Evolutionary conservation across 64 coral and sea anemone genomes (phyloP).

Genomic region (Montipora foliosa): DNA sequence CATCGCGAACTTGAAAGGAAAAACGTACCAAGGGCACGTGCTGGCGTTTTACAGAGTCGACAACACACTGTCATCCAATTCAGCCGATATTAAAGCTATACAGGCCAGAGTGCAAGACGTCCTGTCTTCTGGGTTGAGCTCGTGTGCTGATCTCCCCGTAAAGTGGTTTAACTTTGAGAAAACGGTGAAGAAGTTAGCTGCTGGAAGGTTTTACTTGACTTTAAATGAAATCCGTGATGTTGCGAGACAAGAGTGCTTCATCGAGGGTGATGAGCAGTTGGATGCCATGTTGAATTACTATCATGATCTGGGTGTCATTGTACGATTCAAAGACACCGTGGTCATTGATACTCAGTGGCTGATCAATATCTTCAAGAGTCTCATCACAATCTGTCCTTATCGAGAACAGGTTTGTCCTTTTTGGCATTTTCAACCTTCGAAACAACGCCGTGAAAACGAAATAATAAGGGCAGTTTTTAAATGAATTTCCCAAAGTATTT

Average conservation of each 20-base stretch:
- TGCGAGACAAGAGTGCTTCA: conserved; percentile 58
- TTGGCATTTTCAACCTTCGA: too few species aligned
- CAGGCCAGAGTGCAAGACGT: not conserved
- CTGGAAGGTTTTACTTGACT: conserved; percentile 42
- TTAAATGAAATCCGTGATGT: conserved; percentile 34
- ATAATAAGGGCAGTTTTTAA: too few species aligned
- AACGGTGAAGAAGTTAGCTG: conserved; percentile 24
- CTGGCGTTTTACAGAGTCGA: conserved; percentile 22
- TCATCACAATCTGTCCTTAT: conserved; percentile 57
- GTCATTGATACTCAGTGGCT: conserved; percentile 76
- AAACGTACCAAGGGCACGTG: conserved; percentile 44
- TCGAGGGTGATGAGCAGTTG: conserved; percentile 57
- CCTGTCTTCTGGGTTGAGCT: conserved; percentile 20
- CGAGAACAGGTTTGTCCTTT: conserved; percentile 40
- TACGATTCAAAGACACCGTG: conserved; percentile 52
- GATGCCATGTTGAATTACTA: conserved; percentile 72
- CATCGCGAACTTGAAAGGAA: not conserved
- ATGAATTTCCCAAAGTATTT: too few species aligned
- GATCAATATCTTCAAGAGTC: conserved; percentile 74
- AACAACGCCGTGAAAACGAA: too few species aligned
- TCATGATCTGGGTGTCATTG: conserved; percentile 72
- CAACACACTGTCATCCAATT: conserved; percentile 43
- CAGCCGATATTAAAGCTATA: not conserved
- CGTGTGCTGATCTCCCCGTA: conserved; percentile 18
- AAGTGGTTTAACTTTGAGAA: conserved; percentile 88